phyloP scores from a whole-genome alignment of 2,888 invertebrate genomes.

The Hymenopus coronatus region DNA sequence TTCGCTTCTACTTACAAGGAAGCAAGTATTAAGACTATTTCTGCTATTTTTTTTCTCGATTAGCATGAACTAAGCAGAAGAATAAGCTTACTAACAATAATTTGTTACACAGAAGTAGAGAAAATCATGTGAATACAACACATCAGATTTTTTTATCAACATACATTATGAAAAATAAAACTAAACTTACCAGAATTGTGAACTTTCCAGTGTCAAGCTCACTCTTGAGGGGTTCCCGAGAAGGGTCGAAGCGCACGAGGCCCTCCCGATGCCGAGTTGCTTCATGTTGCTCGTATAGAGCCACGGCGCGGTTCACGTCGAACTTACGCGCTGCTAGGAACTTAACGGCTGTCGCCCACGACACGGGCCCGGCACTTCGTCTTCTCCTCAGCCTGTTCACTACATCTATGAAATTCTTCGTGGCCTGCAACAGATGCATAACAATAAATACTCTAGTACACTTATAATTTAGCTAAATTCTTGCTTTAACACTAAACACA shows the following conservation, averaged over 20 bases:
- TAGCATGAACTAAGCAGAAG: no score
- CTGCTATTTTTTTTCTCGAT: no score
- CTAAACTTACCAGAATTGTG: conserved; percentile 77
- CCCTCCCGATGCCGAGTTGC: conserved; percentile 84
- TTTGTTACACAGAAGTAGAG: no score
- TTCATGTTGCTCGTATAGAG: conserved; percentile 91
- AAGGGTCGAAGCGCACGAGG: conserved; percentile 78
- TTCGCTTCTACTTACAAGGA: no score
- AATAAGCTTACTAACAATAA: no score
- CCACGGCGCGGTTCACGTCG: conserved; percentile 84
- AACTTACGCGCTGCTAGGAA: conserved; percentile 93
- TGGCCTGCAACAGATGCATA: conserved; percentile 56
- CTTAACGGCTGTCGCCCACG: conserved; percentile 88
- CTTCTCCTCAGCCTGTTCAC: conserved; percentile 59
- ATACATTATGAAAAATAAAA: no score
- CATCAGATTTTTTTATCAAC: no score
- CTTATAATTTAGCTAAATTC: no score
- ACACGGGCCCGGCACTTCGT: conserved; percentile 60
- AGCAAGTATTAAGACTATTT: no score
- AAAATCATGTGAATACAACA: no score
- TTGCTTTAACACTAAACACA: no score
- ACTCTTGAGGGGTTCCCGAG: conserved; percentile 75
- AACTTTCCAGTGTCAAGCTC: conserved; percentile 94
- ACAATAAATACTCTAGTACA: neutral
- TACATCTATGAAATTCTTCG: conserved; percentile 76